Evolutionary conservation across 2,888 invertebrate genomes (phyloP).

Genomic region (Ophion costatus): DNA sequence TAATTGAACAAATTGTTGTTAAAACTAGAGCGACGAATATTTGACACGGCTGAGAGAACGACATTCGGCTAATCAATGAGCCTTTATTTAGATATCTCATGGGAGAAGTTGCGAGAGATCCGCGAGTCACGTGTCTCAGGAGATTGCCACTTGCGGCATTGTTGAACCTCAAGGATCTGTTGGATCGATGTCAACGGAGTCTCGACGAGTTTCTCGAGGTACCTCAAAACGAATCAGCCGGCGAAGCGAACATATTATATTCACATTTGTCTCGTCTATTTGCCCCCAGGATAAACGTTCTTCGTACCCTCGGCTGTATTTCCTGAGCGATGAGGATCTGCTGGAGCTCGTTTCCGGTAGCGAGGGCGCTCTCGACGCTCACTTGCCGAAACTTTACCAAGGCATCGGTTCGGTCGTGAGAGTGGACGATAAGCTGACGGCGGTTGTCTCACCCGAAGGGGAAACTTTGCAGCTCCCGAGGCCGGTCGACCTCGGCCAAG

Average conservation of each 20-base stretch:
- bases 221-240: slow-evolving; percentile 43
- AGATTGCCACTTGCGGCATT: slow-evolving; percentile 87
- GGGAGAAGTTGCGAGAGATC: slow-evolving; percentile 91
- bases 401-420: slow-evolving; percentile 93
- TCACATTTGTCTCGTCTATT: slow-evolving; percentile 49
- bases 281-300: slow-evolving; percentile 96
- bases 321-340: slow-evolving; percentile 98
- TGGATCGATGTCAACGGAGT: slow-evolving; percentile 96
- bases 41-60: too few species aligned
- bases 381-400: slow-evolving; percentile 98
- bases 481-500: slow-evolving; percentile 77
- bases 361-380: slow-evolving; percentile 88
- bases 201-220: slow-evolving; percentile 97
- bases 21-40: neutral
- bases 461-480: slow-evolving; percentile 85
- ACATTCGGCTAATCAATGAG: too few species aligned
- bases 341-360: slow-evolving; percentile 91
- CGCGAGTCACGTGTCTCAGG: slow-evolving; percentile 91
- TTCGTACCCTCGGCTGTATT: slow-evolving; percentile 97
- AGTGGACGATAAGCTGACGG: slow-evolving; percentile 84
- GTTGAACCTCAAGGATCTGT: slow-evolving; percentile 93
- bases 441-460: slow-evolving; percentile 87
- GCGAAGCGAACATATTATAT: neutral
- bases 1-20: neutral
- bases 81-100: slow-evolving; percentile 90